phyloP scores from a whole-genome alignment of 2,113 vertebrate species.

The Climacteris rufus region DNA sequence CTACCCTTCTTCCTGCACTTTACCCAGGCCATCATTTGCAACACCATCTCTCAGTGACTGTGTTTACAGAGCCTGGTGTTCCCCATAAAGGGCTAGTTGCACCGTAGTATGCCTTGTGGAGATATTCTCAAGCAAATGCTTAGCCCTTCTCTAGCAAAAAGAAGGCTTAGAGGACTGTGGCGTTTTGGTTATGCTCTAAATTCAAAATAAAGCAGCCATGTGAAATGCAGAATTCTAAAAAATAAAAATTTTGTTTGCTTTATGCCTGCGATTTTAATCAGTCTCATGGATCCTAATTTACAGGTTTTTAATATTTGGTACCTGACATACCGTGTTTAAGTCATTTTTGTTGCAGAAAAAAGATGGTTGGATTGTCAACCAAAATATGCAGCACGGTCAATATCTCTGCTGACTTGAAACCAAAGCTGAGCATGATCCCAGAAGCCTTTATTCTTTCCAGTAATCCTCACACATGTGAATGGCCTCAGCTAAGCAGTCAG shows the following conservation, averaged over 20 bases:
- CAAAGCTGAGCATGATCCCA: not conserved
- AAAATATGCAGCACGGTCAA: not conserved
- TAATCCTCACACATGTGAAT: not conserved
- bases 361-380: not conserved
- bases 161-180: not conserved
- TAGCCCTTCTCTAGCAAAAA: not conserved
- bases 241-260: not conserved
- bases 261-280: not conserved
- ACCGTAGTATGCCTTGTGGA: not conserved
- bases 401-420: not conserved
- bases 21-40: not conserved
- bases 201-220: not conserved
- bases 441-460: not conserved
- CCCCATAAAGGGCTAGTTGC: not conserved
- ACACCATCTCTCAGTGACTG: not conserved
- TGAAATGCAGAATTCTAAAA: not conserved
- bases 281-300: not conserved
- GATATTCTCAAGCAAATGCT: not conserved
- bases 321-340: accelerated
- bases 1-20: not conserved
- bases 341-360: not conserved
- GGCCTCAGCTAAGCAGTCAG: not conserved
- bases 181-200: not conserved
- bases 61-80: not conserved
- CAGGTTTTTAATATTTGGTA: not conserved